Evolutionary conservation across 2,888 invertebrate species (phyloP).

Genomic region (Lepas anatifera): DNA sequence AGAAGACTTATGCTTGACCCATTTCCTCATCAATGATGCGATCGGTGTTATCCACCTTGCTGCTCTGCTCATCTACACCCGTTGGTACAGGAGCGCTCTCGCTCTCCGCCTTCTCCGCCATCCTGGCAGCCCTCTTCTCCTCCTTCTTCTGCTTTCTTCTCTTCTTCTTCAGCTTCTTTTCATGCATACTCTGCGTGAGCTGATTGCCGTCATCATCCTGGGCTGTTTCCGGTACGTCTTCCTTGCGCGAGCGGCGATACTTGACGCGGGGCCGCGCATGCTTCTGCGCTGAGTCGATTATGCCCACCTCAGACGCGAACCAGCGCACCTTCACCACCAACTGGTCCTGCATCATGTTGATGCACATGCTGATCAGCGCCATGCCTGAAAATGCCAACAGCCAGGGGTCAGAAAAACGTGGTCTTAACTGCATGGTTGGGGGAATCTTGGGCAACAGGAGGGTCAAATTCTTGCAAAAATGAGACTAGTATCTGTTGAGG

Average conservation of each 20-base stretch:
- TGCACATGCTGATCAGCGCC: slow-evolving; percentile 36
- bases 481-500: too few species aligned
- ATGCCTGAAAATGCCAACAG: slow-evolving; percentile 30
- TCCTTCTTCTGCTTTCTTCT: background rate
- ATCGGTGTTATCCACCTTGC: background rate
- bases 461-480: too few species aligned
- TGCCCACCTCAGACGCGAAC: slow-evolving; percentile 21
- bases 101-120: background rate
- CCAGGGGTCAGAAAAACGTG: too few species aligned
- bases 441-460: too few species aligned
- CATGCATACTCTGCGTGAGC: background rate
- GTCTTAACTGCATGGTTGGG: too few species aligned
- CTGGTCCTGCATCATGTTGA: slow-evolving; percentile 36
- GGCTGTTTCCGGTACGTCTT: background rate
- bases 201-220: background rate
- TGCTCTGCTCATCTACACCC: background rate
- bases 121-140: background rate
- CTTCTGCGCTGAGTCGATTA: background rate
- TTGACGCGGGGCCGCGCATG: background rate
- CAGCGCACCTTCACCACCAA: slow-evolving; percentile 28
- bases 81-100: background rate
- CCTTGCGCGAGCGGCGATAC: background rate
- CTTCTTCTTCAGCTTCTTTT: background rate
- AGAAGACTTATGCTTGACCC: background rate
- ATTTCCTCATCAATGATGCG: background rate